phyloP scores from a whole-genome alignment of 2,797 vertebrate species.

The Gallinago nigripennis region DNA sequence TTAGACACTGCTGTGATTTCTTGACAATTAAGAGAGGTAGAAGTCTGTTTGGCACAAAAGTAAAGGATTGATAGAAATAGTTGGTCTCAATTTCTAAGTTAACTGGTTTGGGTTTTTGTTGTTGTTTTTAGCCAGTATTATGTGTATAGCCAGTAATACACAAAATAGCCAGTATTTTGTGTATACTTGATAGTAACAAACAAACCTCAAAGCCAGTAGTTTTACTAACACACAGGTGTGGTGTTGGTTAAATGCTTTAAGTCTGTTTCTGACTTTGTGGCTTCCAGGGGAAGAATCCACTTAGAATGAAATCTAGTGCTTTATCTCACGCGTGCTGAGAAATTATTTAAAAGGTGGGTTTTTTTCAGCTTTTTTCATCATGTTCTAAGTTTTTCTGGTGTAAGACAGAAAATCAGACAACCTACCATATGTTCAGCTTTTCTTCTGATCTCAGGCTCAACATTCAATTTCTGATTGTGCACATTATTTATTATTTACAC shows the following conservation, averaged over 20 bases:
- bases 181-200: not conserved
- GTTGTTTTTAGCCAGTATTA: not conserved
- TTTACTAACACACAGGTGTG: not conserved
- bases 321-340: not conserved
- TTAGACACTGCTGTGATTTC: not conserved
- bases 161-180: not conserved
- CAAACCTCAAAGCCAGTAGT: not conserved
- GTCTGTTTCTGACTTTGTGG: not conserved
- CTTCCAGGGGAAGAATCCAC: not conserved
- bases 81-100: not conserved
- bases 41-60: not conserved
- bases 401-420: not conserved
- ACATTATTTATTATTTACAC: not conserved
- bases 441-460: not conserved
- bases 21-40: not conserved
- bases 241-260: not conserved
- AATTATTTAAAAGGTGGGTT: accelerated
- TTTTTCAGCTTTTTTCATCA: not conserved
- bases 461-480: not conserved
- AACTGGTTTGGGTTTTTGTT: too few species aligned
- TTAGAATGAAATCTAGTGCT: not conserved
- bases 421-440: not conserved
- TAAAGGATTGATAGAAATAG: not conserved
- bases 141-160: not conserved
- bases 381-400: not conserved